Conservation (phyloP, 1,140 invertebrate species). For the Chymomyza costata region DNA sequence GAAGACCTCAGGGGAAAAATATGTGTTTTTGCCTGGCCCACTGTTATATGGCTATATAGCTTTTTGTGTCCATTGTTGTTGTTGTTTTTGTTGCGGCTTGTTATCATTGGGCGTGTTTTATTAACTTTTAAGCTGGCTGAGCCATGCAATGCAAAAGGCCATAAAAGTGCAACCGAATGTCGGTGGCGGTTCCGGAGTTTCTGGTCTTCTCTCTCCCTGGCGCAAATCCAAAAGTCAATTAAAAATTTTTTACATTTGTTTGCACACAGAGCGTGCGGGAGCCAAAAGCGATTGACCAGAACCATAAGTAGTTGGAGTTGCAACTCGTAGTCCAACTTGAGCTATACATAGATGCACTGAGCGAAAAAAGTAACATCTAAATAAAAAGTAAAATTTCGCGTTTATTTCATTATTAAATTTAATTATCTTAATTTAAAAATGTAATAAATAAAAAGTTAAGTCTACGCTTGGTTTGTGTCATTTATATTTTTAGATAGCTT, state of each 20-base stretch:
- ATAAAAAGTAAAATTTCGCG: no score
- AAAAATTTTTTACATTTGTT: constrained; percentile 74
- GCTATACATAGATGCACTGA: no score
- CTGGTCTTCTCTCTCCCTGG: no score
- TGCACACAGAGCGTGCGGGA: constrained; percentile 46
- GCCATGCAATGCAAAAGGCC: constrained; percentile 62
- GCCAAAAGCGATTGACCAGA: constrained; percentile 8
- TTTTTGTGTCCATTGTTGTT: constrained; percentile 5
- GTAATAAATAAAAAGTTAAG: no score
- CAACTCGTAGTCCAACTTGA: no score
- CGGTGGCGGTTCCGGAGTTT: constrained; percentile 19
- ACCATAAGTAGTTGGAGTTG: not conserved
- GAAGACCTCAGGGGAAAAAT: constrained; percentile 71
- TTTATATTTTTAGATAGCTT: no score
- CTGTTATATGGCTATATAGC: no score
- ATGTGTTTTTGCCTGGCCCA: constrained; percentile 20
- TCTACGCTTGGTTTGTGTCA: no score
- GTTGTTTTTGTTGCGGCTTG: constrained; percentile 50
- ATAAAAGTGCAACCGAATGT: constrained; percentile 64
- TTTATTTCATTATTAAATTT: no score
- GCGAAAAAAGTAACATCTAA: no score
- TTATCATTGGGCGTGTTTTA: constrained; percentile 73
- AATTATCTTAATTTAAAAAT: no score
- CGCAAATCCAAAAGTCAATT: constrained; percentile 69
- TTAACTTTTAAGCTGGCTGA: constrained; percentile 65